Percentiles rank a stretch among this genome's conserved stretches.
Conservation (phyloP, 2,888 invertebrate genomes). For the Thumatha senex region DNA sequence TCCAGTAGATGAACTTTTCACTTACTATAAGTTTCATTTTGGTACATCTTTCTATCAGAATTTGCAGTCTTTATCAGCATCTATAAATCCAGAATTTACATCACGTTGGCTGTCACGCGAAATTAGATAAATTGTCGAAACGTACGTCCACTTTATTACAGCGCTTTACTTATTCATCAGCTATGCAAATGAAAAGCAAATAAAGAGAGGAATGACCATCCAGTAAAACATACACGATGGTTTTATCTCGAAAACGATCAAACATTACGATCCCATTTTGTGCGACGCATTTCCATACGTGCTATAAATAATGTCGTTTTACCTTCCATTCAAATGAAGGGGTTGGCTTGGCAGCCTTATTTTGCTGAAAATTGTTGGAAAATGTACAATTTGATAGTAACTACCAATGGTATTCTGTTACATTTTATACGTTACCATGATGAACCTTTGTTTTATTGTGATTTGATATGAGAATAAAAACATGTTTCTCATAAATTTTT, state of each 20-base stretch:
- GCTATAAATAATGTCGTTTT: slow-evolving; percentile 63
- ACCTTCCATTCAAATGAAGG: slow-evolving; percentile 55
- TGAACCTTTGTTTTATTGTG: not conserved
- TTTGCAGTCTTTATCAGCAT: too few relatives aligned
- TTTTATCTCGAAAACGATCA: slow-evolving; percentile 71
- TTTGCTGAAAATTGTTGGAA: slow-evolving; percentile 36
- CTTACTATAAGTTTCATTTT: too few relatives aligned
- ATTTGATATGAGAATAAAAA: not conserved
- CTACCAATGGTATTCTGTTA: not conserved
- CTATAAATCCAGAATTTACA: too few relatives aligned
- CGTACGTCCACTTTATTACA: slow-evolving; percentile 48
- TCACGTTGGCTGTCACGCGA: not conserved
- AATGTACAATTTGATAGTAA: slow-evolving; percentile 17
- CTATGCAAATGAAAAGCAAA: slow-evolving; percentile 70
- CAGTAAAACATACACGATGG: slow-evolving; percentile 45
- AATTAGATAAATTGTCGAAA: slow-evolving; percentile 32
- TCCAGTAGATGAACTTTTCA: too few relatives aligned
- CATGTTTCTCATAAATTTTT: not conserved
- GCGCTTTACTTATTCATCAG: slow-evolving; percentile 59
- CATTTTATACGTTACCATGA: not conserved
- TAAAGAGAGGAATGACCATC: slow-evolving; percentile 63
- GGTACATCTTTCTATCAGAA: too few relatives aligned
- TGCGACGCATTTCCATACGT: slow-evolving; percentile 63
- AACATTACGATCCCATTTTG: slow-evolving; percentile 68
- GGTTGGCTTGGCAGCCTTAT: slow-evolving; percentile 25